These are phyloP conservation scores for Nesospiza acunhae DNA, from an alignment of 2,113 vertebrate species.

Conservation along the genomic window DNA sequence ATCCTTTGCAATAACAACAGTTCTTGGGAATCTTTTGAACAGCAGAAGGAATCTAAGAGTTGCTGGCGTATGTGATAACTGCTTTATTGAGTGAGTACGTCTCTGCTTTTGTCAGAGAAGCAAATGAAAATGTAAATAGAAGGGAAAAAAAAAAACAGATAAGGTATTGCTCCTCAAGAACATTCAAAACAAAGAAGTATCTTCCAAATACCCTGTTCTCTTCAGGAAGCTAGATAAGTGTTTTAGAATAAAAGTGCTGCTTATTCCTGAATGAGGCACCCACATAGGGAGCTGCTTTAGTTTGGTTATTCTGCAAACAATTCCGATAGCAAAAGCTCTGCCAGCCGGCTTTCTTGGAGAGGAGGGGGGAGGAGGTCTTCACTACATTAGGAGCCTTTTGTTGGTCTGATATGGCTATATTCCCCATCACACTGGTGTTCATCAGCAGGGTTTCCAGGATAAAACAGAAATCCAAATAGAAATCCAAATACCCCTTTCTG, in stretches of 20 bases:
- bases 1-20: slow-evolving; percentile 8
- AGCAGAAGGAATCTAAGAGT: not conserved
- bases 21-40: not conserved
- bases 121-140: slow-evolving; percentile 38
- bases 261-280: not conserved
- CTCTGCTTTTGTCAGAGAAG: slow-evolving; percentile 7
- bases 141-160: not conserved
- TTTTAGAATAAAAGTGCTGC: slow-evolving; percentile 9
- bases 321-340: slow-evolving; percentile 11
- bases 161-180: not conserved
- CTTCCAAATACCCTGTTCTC: not conserved
- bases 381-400: slow-evolving; percentile 26
- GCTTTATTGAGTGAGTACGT: not conserved
- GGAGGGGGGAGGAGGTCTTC: slow-evolving; percentile 48
- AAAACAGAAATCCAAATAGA: slow-evolving; percentile 9
- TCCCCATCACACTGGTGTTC: not conserved
- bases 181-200: not conserved
- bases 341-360: not conserved
- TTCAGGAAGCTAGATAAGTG: not conserved
- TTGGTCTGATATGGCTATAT: slow-evolving; percentile 36
- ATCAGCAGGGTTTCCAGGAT: not conserved
- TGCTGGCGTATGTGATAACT: not conserved
- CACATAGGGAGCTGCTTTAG: not conserved
- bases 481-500: slow-evolving; percentile 40
- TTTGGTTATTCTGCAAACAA: slow-evolving; percentile 43